phyloP scores from a whole-genome alignment of 2,113 vertebrate species.

The Lipophrys pholis region DNA sequence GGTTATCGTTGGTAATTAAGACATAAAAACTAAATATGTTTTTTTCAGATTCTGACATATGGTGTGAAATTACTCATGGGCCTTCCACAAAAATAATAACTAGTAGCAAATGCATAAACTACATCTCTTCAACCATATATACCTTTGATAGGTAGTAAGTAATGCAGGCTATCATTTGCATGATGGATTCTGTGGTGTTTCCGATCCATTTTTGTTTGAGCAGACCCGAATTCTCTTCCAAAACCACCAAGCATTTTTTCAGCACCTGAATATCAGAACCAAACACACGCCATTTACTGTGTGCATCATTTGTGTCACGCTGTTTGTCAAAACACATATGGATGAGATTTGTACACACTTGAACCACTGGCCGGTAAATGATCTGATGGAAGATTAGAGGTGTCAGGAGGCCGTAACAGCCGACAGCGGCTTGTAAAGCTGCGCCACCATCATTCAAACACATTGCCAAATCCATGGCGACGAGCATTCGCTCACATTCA shows the following conservation, averaged over 20 bases:
- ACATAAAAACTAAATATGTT: too few species aligned
- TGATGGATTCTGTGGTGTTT: constrained; percentile 83
- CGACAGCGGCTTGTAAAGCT: constrained; percentile 88
- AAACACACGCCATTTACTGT: constrained; percentile 4
- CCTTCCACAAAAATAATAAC: background rate
- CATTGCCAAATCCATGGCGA: constrained; percentile 89
- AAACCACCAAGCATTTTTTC: constrained; percentile 88
- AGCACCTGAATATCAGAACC: constrained; percentile 86
- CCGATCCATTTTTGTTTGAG: constrained; percentile 79
- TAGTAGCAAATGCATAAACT: too few species aligned
- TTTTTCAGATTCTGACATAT: too few species aligned
- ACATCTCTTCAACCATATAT: constrained; percentile 22
- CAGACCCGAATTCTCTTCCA: constrained; percentile 86
- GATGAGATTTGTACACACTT: constrained; percentile 81
- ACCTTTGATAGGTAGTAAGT: constrained; percentile 92
- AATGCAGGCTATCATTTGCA: constrained; percentile 93
- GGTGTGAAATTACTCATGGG: too few species aligned
- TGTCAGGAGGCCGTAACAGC: constrained; percentile 90
- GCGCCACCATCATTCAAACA: constrained; percentile 86
- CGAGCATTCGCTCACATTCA: constrained; percentile 89
- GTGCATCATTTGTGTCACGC: background rate
- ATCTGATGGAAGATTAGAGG: constrained; percentile 94
- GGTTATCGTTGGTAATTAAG: background rate
- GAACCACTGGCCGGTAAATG: constrained; percentile 82
- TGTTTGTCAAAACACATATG: background rate